Base-by-base conservation (phyloP, 2,113 vertebrate genomes). In the Tiliqua scincoides region DNA sequence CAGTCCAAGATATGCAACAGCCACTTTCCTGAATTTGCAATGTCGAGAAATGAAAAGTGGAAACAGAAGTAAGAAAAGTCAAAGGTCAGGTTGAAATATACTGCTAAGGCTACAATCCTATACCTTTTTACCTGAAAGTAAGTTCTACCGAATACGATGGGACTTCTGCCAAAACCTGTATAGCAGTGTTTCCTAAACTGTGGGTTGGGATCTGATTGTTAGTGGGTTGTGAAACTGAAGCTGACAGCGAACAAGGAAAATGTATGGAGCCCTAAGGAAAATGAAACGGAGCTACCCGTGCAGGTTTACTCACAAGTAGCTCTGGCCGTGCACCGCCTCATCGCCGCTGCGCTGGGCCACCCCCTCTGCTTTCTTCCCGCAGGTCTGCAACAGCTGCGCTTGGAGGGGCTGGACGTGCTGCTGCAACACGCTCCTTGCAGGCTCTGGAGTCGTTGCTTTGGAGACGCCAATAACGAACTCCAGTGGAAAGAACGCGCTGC, bases 381-480 rank as follows among this genome's bases (percentile, higher is more conserved):
- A 4, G 71, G 89, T 63, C 89, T 37, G 21, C 78, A 32, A 82
- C 48, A 27, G 52, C 2, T 0, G 54, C 6, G 57, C 1, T 0
- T 23, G 11, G 7, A 11, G 81, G 27, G 23, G 25, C 3, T 23
- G n/a, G 7, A 23, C 1, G 14, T 21, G 32, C 35, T 4, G 30
- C n/a, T 17, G 40, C 25, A 8, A 11, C 61, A 6, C 35, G 21
- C 61, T 1, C 17, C 21, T 11, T n/a, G 18, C 18, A 71, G 6
- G 18, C 43, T n/a, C n/a, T n/a, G 2, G 75, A 37, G 40, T 48
- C 20, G 89, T 91, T 90, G 87, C 87, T 74, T 30, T 21, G 89
- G 90, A 67, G 62, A 84, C 63, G 3, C 0, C 1, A 43, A 62
- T 82, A 93, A 94, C 92, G 11, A 86, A 85, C 79, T 25, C 8